Base-by-base conservation (phyloP, 2,113 vertebrate genomes). In the Buteo buteo region DNA sequence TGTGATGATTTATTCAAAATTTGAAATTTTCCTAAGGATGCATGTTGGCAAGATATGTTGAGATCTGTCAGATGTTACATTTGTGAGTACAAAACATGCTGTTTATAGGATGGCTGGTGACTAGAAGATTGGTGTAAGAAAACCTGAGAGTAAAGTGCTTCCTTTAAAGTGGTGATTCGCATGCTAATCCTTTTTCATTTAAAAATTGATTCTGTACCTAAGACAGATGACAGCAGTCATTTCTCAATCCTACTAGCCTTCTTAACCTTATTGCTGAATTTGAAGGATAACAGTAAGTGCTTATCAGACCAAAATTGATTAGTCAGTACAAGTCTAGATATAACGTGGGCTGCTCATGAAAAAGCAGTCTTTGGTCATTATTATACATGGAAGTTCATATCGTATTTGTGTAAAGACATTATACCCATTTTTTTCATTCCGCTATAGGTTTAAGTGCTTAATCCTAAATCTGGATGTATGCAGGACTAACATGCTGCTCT, bases 261-360 rank as follows among this genome's bases (percentile, higher is more conserved):
- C 54, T 90, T 81, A 76, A 79, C 76, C 45, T 95, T 76, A 71
- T 38, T 84, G 78, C 92, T 96, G 79, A 82, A 67, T 93, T 89
- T 91, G 93, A 97, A 96, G 64, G 36, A 71, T 93, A 93, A 88
- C 36, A 82, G 54, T 59, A 86, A 93, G 55, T 79, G 36, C 40
- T 57, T 61, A 93, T 97, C 52, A 95, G 52, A 82, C 38, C 40
- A 76, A 96, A 97, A 93, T 44, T 95, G 84, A 92, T 96, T 94
- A 96, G 47, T 61, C 90, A 84, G 42, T 85, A 73, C 59, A 62
- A 55, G 54, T 54, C 34, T 72, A 85, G 74, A 42, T 92, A 29
- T 57, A 86, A 87, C 5, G 13, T 69, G 45, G 57, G 13, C 22
- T 76, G 58, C 47, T 62, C 59, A 17, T 59, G 72, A 85, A 92